Conservation (phyloP, 92 coral and sea anemone species). For the Zoanthus solanderi region DNA sequence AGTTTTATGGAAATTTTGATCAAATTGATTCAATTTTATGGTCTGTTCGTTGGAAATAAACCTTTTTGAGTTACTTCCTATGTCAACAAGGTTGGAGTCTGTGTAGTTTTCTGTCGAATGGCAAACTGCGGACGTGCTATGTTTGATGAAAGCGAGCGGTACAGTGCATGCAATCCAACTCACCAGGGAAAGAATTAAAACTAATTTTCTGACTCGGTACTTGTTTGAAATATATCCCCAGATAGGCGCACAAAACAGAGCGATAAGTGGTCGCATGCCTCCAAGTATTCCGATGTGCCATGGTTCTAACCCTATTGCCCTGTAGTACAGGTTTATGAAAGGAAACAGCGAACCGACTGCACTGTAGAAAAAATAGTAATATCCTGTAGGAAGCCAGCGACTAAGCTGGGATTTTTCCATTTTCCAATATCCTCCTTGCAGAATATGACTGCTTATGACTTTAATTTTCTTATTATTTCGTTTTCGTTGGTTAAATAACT, state of each 20-base stretch:
- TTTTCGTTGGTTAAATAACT: no score
- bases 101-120: conserved; percentile 32
- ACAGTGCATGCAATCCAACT: conserved; percentile 82
- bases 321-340: conserved; percentile 77
- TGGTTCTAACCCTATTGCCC: conserved; percentile 80
- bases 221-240: conserved; percentile 83
- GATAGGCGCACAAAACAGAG: conserved; percentile 74
- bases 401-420: conserved; percentile 67
- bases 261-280: conserved; percentile 84
- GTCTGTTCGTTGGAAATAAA: conserved; percentile 1
- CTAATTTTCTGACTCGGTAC: conserved; percentile 70
- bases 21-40: conserved; percentile 39
- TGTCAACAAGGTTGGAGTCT: neutral
- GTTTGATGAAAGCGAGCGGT: conserved; percentile 70
- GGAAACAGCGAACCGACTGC: conserved; percentile 88
- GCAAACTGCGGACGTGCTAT: conserved; percentile 56
- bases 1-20: neutral
- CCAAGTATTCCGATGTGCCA: conserved; percentile 92
- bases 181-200: conserved; percentile 68
- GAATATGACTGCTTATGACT: conserved; percentile 54
- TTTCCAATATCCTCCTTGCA: conserved; percentile 73
- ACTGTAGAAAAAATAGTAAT: conserved; percentile 84
- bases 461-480: neutral
- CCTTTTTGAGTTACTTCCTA: neutral
- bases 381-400: conserved; percentile 76